Evolutionary conservation across 2,888 invertebrate genomes (phyloP), one percentile per base, ranked within the genome.

Genomic region (Metopia argyrocephala): DNA sequence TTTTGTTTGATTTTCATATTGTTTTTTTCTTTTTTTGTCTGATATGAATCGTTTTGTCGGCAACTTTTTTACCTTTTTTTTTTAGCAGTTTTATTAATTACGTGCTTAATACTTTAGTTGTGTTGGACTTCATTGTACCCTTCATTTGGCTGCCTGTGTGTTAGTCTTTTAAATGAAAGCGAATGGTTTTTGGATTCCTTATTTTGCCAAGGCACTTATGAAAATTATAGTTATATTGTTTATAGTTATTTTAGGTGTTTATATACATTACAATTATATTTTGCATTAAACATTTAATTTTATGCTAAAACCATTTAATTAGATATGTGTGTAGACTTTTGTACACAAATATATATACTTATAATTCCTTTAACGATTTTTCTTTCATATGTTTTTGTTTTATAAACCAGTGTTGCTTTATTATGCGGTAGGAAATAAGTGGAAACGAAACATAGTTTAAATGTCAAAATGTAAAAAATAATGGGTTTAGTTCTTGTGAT

Each of bases 1-100:
- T 81, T 75, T 81, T 78, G 62, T 71, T 61, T 65, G 28, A 70
- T 52, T 78, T 80, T 69, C n/a, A 64, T 18, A 46, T 73, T 76
- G 59, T 66, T 74, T 76, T 70, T 69, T 71, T 23, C 74, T 25
- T 45, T 3, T 56, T 12, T 38, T 12, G 38, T 38, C 38, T 48
- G 9, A 20, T 69, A 61, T 71, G 61, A 76, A 78, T 69, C 81
- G 78, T 81, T 64, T 69, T 81, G 81, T 81, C 78, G 76, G 80
- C 69, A 68, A 68, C 70, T 50, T 74, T 73, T 59, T 70, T 56
- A 52, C 50, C 5, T 28, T 54, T 65, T 61, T 59, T 64, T 54
- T 38, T 18, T 46, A 46, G 38, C 48, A 61, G 15, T 4, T 15
- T 38, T 12, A 9, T 38, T 38, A 0, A 38, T n/a, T n/a, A 38